These are phyloP conservation scores for Intellagama lesueurii DNA, from an alignment of 2,797 vertebrate species.

Conservation along the genomic window DNA sequence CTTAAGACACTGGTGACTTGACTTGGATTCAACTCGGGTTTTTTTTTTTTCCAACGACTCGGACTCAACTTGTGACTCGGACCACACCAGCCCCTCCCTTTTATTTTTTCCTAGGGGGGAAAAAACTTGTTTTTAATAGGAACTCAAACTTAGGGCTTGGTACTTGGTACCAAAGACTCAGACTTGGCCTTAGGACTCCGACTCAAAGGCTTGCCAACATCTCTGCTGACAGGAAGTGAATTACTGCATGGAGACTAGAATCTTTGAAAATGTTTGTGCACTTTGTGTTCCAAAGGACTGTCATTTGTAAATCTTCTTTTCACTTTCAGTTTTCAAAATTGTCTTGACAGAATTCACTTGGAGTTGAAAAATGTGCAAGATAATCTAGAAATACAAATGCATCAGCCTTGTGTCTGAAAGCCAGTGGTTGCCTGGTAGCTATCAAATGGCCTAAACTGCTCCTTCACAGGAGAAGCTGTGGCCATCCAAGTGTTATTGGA, in stretches of 20 bases:
- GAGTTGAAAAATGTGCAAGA: background rate
- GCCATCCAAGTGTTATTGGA: background rate
- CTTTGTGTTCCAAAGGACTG: background rate
- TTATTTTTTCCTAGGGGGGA: no score
- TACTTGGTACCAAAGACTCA: no score
- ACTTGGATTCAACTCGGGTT: no score
- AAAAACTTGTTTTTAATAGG: no score
- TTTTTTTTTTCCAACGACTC: no score
- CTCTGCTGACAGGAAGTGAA: background rate
- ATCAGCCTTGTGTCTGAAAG: background rate
- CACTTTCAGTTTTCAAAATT: background rate
- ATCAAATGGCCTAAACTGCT: no score
- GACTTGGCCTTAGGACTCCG: no score
- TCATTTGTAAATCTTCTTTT: background rate
- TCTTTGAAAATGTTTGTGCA: background rate
- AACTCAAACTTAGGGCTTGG: no score
- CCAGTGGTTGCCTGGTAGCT: background rate
- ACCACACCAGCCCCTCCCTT: no score
- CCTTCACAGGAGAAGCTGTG: background rate
- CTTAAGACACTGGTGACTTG: no score
- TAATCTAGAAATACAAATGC: background rate
- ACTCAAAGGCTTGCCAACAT: no score
- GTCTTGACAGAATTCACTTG: background rate
- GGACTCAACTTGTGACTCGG: no score
- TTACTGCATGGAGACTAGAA: background rate